phyloP scores from a whole-genome alignment of 2,888 invertebrate genomes.

The Acleris sparsana region DNA sequence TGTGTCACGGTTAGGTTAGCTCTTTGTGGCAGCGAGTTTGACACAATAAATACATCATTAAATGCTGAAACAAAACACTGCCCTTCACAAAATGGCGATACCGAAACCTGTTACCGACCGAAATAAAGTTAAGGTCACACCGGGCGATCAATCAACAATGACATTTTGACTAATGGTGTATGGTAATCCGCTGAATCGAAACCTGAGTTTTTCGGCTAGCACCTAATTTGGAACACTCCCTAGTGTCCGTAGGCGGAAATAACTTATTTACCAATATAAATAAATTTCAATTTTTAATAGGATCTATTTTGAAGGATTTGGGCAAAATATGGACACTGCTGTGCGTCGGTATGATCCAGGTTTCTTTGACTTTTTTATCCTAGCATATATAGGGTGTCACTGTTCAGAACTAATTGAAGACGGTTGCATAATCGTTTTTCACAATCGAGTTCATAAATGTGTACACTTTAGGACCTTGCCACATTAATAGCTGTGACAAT shows the following conservation, averaged over 20 bases:
- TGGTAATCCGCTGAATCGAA: conserved; percentile 7
- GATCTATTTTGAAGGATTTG: too few relatives aligned
- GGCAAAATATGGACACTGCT: too few relatives aligned
- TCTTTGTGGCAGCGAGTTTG: too few relatives aligned
- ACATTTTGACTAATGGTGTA: conserved; percentile 25
- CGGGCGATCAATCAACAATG: conserved; percentile 16
- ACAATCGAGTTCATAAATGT: too few relatives aligned
- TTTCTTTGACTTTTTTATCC: too few relatives aligned
- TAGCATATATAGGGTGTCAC: too few relatives aligned
- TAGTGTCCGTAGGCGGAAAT: neutral
- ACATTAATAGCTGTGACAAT: too few relatives aligned
- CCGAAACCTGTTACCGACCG: neutral
- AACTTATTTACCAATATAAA: neutral
- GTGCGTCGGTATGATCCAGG: too few relatives aligned
- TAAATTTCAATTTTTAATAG: neutral
- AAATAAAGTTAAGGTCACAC: conserved; percentile 23
- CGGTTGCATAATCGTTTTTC: too few relatives aligned
- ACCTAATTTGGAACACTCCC: neutral
- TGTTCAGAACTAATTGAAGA: too few relatives aligned
- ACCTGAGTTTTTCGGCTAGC: conserved; percentile 6
- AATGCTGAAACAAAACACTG: neutral
- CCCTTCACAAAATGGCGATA: conserved; percentile 6
- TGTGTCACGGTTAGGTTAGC: too few relatives aligned
- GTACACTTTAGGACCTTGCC: too few relatives aligned
- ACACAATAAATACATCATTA: neutral